Evolutionary conservation across 1,140 invertebrate species (phyloP).

Genomic region (Augochlora pura): DNA sequence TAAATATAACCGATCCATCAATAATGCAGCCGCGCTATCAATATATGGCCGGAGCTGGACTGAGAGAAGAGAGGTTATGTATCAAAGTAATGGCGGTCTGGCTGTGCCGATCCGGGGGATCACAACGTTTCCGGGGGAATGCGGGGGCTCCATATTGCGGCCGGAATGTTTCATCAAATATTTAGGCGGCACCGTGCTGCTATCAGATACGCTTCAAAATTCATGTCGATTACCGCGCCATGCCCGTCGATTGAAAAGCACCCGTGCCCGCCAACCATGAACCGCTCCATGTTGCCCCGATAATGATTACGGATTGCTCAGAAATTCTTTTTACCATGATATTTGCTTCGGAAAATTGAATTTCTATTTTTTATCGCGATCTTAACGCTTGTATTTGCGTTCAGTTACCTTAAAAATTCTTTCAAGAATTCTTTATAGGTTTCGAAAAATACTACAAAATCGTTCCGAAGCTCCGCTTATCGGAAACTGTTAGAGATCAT

Average conservation of each 20-base stretch:
- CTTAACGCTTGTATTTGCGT: too few relatives aligned
- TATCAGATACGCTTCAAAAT: slow-evolving; percentile 78
- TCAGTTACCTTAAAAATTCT: neutral
- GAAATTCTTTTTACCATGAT: neutral
- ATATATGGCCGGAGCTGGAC: slow-evolving; percentile 66
- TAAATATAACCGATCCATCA: slow-evolving; percentile 74
- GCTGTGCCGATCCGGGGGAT: slow-evolving; percentile 41
- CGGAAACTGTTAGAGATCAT: too few relatives aligned
- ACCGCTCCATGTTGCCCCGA: neutral
- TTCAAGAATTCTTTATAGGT: neutral
- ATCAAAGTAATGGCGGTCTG: slow-evolving; percentile 75
- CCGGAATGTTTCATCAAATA: slow-evolving; percentile 80
- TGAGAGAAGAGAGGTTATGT: slow-evolving; percentile 70
- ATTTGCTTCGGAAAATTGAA: neutral
- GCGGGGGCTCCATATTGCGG: slow-evolving; percentile 75
- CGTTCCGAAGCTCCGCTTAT: too few relatives aligned
- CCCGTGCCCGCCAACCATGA: slow-evolving; percentile 55
- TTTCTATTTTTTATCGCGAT: neutral
- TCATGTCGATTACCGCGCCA: slow-evolving; percentile 74
- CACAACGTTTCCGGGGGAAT: slow-evolving; percentile 58
- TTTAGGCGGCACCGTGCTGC: slow-evolving; percentile 76
- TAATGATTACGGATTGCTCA: slow-evolving; percentile 15
- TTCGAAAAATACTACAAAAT: too few relatives aligned
- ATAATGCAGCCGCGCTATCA: slow-evolving; percentile 75
- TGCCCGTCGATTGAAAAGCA: slow-evolving; percentile 75